Evolutionary conservation across 2,113 vertebrate species (phyloP).

Genomic region (Ceuthmochares aereus): DNA sequence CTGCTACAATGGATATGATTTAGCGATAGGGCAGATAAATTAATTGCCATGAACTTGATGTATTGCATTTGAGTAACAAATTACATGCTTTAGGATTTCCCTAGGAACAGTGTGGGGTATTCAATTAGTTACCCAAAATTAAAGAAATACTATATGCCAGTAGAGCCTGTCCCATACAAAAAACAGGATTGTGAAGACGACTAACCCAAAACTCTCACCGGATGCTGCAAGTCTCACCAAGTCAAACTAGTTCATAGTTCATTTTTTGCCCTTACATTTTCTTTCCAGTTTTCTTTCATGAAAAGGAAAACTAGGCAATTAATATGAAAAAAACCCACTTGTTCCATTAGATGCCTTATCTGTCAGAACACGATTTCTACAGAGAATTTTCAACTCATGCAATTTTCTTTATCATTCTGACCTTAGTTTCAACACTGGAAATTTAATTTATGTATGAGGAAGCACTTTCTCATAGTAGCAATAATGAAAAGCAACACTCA

Average conservation of each 20-base stretch:
- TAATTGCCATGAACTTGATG: background rate
- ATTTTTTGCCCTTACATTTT: background rate
- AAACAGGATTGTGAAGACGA: background rate
- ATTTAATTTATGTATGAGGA: background rate
- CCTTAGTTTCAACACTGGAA: background rate
- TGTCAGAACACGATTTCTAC: background rate
- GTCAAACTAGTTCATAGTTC: background rate
- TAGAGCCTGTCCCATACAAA: background rate
- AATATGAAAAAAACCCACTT: background rate
- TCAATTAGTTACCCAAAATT: background rate
- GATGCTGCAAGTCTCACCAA: background rate
- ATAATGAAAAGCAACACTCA: background rate
- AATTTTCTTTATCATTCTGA: background rate
- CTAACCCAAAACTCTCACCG: background rate
- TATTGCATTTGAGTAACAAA: background rate
- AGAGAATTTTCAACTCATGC: background rate
- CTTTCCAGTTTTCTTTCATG: background rate
- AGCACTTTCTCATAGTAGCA: background rate
- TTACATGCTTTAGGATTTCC: background rate
- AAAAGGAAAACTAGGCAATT: background rate
- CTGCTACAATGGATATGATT: background rate
- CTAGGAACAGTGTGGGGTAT: background rate
- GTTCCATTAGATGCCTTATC: background rate
- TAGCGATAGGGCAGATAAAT: background rate
- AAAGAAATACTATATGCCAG: background rate